A percentile compares a stretch with the other conserved stretches of the same genome.
Evolutionary conservation across 2,888 invertebrate genomes (phyloP).

Genomic region (Brachypalpus laphriformis): DNA sequence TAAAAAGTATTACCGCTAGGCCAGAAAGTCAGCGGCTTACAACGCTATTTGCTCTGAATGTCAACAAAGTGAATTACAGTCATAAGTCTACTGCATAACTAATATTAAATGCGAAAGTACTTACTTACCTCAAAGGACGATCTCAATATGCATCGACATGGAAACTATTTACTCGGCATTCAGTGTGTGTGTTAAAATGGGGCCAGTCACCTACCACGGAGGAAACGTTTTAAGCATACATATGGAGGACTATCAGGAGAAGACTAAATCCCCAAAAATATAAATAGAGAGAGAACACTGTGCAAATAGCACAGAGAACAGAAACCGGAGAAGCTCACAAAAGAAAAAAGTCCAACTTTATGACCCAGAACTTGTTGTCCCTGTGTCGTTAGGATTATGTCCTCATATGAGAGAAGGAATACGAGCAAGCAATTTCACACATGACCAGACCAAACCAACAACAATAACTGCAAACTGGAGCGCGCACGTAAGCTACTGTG

Average conservation of each 20-base stretch:
- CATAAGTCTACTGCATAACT: neutral
- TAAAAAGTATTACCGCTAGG: too few species aligned
- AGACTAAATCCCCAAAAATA: neutral
- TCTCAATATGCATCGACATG: slow-evolving; percentile 29
- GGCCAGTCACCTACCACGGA: slow-evolving; percentile 7
- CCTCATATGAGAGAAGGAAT: neutral
- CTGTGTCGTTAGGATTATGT: slow-evolving; percentile 7
- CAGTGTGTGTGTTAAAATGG: slow-evolving; percentile 7
- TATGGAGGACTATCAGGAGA: neutral
- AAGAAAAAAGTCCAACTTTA: slow-evolving; percentile 27
- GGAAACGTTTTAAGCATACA: slow-evolving; percentile 1
- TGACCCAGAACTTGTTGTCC: slow-evolving; percentile 55
- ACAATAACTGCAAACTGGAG: too few species aligned
- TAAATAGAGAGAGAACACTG: neutral
- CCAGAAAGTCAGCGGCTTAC: too few species aligned
- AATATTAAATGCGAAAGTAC: slow-evolving; percentile 16
- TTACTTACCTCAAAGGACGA: slow-evolving; percentile 22
- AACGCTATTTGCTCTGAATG: neutral
- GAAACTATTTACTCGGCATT: slow-evolving; percentile 22
- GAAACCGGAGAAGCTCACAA: neutral
- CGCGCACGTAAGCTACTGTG: too few species aligned
- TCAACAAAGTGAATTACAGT: slow-evolving; percentile 12
- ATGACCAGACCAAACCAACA: slow-evolving; percentile 32
- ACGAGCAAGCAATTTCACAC: slow-evolving; percentile 33
- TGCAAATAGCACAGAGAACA: neutral